Base-by-base conservation (phyloP, 2,888 invertebrate species). In the Troides helena region DNA sequence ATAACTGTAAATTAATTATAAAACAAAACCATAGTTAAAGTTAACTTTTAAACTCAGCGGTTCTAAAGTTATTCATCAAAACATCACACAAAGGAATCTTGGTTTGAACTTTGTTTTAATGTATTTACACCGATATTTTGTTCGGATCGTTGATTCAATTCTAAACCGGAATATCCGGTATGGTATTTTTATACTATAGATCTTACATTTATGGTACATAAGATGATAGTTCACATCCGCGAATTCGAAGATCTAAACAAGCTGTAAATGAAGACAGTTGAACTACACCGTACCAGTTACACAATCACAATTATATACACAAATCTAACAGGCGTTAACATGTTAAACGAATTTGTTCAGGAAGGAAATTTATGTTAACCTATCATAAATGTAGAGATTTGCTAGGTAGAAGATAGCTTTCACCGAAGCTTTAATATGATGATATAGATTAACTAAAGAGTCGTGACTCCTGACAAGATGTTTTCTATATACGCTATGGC, bases 261-360 rank as follows among this genome's bases (percentile, higher is more conserved):
- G 53, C 53, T n/a, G 6, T 23, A 58, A 58, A 58, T 58, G 12
- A 25, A 58, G 23, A 23, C 23, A 23, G 23, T 23, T 39, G 17
- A 61, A n/a, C 14, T 60, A 60, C 30, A 36, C 18, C 18, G 18
- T 18, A 61, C 21, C 10, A 50, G 23, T 50, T 62, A 17, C 43
- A 62, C 25, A 50, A 62, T 23, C 50, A 62, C 50, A 46, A 46
- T 62, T 62, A 62, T 36, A n/a, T 39, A 61, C n/a, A 36, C 36
- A 10, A 39, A 61, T 12, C 39, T 39, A 61, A 39, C 30, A 39
- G 61, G 39, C 39, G 61, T 8, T n/a, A 7, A 39, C 21, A 25
- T 61, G 61, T 39, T 61, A 39, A 39, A 8, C 10, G 12, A 58
- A 23, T 23, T 14, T 58, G 23, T 23, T 58, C 23, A 25, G 21